Percentiles rank a stretch among this genome's conserved stretches.
Conservation (phyloP, 2,888 invertebrate species). For the Cataglyphis cursor region DNA sequence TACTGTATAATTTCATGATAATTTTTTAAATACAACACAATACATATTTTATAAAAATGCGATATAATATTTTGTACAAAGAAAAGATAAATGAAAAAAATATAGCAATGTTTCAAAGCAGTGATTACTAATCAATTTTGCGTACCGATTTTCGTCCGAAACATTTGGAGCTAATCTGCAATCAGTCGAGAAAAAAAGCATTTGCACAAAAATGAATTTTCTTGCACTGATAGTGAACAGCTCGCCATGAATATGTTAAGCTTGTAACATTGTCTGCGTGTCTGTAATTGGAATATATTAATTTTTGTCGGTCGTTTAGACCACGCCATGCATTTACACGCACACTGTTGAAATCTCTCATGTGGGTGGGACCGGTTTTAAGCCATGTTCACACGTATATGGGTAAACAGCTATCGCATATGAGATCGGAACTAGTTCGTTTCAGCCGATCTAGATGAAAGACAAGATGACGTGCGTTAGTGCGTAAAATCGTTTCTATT, state of each 20-base stretch:
- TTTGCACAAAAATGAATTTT: conserved; percentile 18
- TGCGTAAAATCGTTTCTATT: not conserved
- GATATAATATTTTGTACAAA: not conserved
- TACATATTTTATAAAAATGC: not conserved
- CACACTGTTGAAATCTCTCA: conserved; percentile 32
- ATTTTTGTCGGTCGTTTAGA: conserved; percentile 57
- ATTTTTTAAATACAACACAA: not conserved
- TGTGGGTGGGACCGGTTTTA: conserved; percentile 76
- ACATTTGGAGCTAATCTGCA: not conserved
- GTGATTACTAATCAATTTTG: not conserved
- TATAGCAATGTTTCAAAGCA: not conserved
- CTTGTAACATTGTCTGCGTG: conserved; percentile 66
- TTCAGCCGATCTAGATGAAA: conserved; percentile 62
- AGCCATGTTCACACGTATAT: conserved; percentile 66
- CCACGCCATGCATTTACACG: conserved; percentile 20
- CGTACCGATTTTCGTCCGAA: not conserved
- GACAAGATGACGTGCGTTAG: not conserved
- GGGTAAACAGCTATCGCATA: conserved; percentile 49
- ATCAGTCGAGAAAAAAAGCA: not conserved
- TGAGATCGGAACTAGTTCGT: conserved; percentile 73
- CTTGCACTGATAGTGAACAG: not conserved
- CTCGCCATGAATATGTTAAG: not conserved
- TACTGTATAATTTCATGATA: not conserved
- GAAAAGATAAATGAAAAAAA: not conserved
- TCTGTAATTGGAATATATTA: conserved; percentile 73